These are phyloP conservation scores for Tricholauxania praeusta DNA, from an alignment of 2,888 invertebrate species.

Conservation along the genomic window DNA sequence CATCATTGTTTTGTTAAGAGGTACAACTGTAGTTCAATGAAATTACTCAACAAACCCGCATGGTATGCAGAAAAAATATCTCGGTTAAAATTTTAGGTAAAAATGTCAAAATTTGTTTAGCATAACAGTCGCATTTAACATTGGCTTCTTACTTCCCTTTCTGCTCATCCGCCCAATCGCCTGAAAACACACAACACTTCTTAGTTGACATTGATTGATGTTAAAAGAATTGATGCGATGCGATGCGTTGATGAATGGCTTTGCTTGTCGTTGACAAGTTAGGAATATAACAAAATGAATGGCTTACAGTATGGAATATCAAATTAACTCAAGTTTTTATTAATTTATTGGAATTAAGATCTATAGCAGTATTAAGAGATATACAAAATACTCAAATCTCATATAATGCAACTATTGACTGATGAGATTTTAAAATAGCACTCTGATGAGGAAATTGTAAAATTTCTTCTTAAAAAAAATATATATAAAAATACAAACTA, in stretches of 20 bases:
- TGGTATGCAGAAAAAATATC: too few species aligned
- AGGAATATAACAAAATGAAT: neutral
- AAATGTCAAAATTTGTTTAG: too few species aligned
- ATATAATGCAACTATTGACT: neutral
- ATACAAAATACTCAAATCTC: neutral
- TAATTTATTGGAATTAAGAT: neutral
- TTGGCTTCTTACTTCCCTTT: conserved; percentile 16
- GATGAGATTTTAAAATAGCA: neutral
- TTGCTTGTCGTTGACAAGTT: conserved; percentile 29
- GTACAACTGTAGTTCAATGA: too few species aligned
- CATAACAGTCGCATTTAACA: neutral
- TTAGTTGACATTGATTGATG: conserved; percentile 45
- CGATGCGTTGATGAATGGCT: conserved; percentile 23
- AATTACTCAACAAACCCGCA: too few species aligned
- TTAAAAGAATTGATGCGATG: conserved; percentile 39
- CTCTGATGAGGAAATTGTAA: conserved; percentile 2
- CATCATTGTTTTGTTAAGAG: too few species aligned
- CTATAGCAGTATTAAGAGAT: neutral
- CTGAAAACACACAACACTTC: conserved; percentile 36
- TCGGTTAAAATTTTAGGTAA: too few species aligned
- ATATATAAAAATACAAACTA: neutral
- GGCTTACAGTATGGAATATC: conserved; percentile 7
- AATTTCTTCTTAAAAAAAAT: neutral
- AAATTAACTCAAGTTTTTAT: neutral
- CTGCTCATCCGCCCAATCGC: neutral